These are phyloP conservation scores for Notechis scutatus DNA, from an alignment of 2,113 vertebrate species.

Conservation along the genomic window DNA sequence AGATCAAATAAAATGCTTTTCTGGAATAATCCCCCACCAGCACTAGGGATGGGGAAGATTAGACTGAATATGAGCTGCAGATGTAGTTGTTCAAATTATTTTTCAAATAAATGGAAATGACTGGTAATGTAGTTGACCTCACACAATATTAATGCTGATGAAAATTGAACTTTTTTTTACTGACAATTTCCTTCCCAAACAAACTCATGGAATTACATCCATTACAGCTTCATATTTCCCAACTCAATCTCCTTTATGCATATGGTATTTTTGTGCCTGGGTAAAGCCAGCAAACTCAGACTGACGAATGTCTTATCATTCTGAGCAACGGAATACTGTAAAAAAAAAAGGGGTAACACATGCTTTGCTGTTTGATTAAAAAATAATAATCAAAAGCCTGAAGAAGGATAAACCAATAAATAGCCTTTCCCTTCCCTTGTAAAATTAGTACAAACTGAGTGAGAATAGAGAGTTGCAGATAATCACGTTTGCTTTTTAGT, in stretches of 20 bases:
- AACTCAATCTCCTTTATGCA: background rate
- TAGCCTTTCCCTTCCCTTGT: background rate
- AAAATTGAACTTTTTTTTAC: background rate
- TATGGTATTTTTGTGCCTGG: background rate
- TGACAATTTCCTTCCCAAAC: background rate
- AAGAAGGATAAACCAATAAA: conserved; percentile 18
- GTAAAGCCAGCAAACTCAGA: background rate
- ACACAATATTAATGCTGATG: background rate
- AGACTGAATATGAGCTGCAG: background rate
- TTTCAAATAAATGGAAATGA: background rate
- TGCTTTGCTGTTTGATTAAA: background rate
- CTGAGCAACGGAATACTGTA: background rate
- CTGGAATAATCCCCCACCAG: too few species aligned
- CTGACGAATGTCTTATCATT: background rate
- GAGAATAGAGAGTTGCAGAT: background rate
- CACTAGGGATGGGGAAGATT: background rate
- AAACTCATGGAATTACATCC: background rate
- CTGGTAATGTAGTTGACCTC: background rate
- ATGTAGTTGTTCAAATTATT: background rate
- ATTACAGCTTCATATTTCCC: background rate
- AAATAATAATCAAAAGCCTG: conserved; percentile 37
- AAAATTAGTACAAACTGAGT: background rate
- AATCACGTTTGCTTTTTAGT: background rate
- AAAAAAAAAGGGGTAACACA: rapidly evolving
- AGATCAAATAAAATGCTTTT: background rate